Evolutionary conservation across 2,888 invertebrate genomes (phyloP).

Genomic region (Cerastis leucographa): DNA sequence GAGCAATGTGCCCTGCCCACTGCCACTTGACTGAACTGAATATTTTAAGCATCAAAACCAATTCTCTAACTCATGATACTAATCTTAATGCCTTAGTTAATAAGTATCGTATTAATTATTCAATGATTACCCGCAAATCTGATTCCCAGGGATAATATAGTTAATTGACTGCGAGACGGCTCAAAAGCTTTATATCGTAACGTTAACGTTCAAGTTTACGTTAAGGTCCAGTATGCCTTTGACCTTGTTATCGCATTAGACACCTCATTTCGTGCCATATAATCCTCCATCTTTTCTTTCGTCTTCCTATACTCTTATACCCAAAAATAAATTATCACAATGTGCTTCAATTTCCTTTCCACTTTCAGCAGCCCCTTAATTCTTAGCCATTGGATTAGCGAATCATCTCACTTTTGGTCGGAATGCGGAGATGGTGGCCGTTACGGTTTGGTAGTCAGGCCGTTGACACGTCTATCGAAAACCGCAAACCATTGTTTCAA

Average conservation of each 20-base stretch:
- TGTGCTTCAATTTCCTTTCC: neutral
- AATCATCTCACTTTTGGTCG: constrained; percentile 66
- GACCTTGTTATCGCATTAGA: neutral
- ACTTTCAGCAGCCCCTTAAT: constrained; percentile 18
- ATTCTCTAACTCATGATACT: constrained; percentile 26
- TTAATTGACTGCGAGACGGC: constrained; percentile 41
- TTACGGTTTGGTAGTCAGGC: constrained; percentile 81
- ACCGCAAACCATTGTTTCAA: constrained; percentile 85
- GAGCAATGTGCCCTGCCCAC: no score
- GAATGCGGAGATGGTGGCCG: constrained; percentile 73
- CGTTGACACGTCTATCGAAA: constrained; percentile 86
- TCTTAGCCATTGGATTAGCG: constrained; percentile 48
- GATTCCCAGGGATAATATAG: constrained; percentile 37
- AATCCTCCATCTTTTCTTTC: no score
- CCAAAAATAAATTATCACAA: neutral
- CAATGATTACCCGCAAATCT: constrained; percentile 38
- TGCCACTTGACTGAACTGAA: constrained; percentile 9
- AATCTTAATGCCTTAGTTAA: constrained; percentile 32
- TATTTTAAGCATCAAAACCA: constrained; percentile 28
- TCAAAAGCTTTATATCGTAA: constrained; percentile 48
- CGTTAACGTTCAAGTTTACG: constrained; percentile 25
- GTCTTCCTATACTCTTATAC: no score
- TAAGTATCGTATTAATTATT: constrained; percentile 51
- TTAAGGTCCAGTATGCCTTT: constrained; percentile 1
- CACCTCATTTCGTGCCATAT: no score